Evolutionary conservation across 2,797 vertebrate genomes (phyloP).

Genomic region (Prunella strophiata): DNA sequence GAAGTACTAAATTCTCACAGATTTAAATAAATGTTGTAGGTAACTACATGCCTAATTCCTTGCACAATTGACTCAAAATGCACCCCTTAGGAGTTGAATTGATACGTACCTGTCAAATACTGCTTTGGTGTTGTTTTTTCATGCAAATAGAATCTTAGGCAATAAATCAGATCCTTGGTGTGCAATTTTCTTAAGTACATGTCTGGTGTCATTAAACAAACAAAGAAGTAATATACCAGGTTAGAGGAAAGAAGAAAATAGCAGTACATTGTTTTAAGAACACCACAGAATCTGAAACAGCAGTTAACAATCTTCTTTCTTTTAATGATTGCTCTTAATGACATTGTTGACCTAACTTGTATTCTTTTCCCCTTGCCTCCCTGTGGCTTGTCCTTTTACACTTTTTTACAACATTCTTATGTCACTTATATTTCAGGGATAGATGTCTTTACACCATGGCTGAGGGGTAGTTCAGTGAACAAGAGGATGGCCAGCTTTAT

Average conservation of each 20-base stretch:
- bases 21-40: constrained; percentile 41
- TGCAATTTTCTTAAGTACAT: constrained; percentile 41
- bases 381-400: background rate
- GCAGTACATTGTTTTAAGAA: background rate
- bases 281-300: background rate
- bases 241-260: constrained; percentile 38
- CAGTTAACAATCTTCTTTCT: background rate
- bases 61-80: constrained; percentile 26
- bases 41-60: constrained; percentile 33
- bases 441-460: background rate
- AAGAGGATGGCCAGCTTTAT: background rate
- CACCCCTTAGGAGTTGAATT: constrained; percentile 4
- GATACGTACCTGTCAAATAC: constrained; percentile 20
- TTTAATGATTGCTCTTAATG: background rate
- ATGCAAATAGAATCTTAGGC: background rate
- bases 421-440: background rate
- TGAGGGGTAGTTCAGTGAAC: background rate
- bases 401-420: background rate
- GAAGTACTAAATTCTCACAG: background rate
- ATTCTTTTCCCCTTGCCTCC: background rate
- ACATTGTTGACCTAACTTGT: background rate
- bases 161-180: constrained; percentile 50
- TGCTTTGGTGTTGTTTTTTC: constrained; percentile 23
- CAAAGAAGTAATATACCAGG: constrained; percentile 13
- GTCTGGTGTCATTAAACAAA: constrained; percentile 58